These are phyloP conservation scores for Stenchaetothrips biformis DNA, from an alignment of 2,888 invertebrate species.

Conservation along the genomic window DNA sequence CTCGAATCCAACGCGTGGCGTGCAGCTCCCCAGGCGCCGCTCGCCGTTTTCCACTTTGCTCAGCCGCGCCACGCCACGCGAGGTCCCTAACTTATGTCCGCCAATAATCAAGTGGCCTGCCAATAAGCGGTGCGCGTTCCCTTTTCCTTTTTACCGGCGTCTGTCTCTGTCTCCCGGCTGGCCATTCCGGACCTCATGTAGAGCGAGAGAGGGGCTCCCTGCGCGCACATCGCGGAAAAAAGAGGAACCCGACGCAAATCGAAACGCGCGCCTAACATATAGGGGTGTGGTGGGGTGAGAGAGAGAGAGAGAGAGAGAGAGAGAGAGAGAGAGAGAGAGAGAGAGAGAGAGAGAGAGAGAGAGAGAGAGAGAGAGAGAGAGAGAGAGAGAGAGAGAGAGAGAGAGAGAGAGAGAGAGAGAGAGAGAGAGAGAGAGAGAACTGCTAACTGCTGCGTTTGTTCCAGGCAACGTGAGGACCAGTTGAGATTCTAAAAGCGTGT, in stretches of 20 bases:
- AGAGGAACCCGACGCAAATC: too few species aligned
- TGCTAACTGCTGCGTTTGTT: not conserved
- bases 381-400: not conserved
- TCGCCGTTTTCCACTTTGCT: too few species aligned
- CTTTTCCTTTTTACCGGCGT: not conserved
- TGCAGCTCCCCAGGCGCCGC: too few species aligned
- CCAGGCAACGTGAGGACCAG: not conserved
- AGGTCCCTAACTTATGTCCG: not conserved
- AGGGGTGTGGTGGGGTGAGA: not conserved
- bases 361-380: not conserved
- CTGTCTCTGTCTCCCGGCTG: not conserved
- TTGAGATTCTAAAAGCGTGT: not conserved
- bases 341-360: conserved; percentile 3
- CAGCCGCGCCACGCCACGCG: too few species aligned
- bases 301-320: not conserved
- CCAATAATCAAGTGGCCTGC: not conserved
- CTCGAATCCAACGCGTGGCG: too few species aligned
- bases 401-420: conserved; percentile 24
- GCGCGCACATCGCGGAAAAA: too few species aligned
- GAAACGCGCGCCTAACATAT: too few species aligned
- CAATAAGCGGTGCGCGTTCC: not conserved
- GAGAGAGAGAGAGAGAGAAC: conserved; percentile 18
- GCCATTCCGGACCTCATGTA: not conserved
- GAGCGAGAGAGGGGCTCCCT: not conserved
- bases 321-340: not conserved